Evolutionary conservation across 1,140 invertebrate species (phyloP).

Genomic region (Notospermus geniculatus): DNA sequence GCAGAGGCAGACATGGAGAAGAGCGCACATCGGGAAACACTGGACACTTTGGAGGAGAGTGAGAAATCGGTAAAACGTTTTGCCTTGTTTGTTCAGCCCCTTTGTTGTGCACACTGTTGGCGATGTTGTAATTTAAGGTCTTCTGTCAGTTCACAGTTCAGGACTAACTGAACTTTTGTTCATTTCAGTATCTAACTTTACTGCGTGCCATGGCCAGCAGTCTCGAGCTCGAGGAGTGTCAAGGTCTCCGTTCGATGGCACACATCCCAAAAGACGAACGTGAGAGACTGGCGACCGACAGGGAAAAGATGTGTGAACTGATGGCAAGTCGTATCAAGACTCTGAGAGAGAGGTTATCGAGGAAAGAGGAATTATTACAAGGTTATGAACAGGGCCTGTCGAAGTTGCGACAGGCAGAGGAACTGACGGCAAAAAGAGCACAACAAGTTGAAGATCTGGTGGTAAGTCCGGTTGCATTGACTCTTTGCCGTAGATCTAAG

Average conservation of each 20-base stretch:
- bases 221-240: slow-evolving; percentile 41
- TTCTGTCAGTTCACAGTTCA: too few species aligned
- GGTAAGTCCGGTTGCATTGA: slow-evolving; percentile 33
- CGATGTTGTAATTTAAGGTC: neutral
- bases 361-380: slow-evolving; percentile 52
- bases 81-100: neutral
- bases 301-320: slow-evolving; percentile 37
- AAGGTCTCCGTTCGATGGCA: slow-evolving; percentile 46
- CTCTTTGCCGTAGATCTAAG: too few species aligned
- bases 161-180: neutral
- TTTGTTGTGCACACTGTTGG: too few species aligned
- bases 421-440: slow-evolving; percentile 42
- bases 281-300: slow-evolving; percentile 32
- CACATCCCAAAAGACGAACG: slow-evolving; percentile 52
- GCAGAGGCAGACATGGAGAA: slow-evolving; percentile 49
- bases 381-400: slow-evolving; percentile 53
- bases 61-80: slow-evolving; percentile 46
- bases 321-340: slow-evolving; percentile 38
- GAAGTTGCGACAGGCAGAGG: slow-evolving; percentile 50
- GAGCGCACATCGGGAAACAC: slow-evolving; percentile 51
- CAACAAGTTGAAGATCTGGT: slow-evolving; percentile 43
- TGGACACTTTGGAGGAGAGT: slow-evolving; percentile 50
- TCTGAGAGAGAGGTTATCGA: slow-evolving; percentile 43
- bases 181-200: slow-evolving; percentile 42
- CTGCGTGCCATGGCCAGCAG: slow-evolving; percentile 38